These are phyloP conservation scores for Acanthopagrus latus DNA, from an alignment of 2,797 vertebrate species.

Conservation along the genomic window DNA sequence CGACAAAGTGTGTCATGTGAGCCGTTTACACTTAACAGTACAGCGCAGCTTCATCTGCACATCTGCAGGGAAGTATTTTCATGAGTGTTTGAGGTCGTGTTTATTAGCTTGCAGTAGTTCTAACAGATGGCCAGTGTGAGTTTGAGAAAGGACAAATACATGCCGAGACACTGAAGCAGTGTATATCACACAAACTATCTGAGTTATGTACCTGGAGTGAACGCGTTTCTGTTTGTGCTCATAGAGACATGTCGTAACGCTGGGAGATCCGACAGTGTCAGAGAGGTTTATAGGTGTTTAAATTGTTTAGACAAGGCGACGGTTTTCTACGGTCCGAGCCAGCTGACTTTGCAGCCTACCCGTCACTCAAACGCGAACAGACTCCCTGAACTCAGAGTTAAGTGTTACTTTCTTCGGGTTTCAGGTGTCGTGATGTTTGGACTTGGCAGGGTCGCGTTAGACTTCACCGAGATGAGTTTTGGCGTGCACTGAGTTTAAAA, in stretches of 20 bases:
- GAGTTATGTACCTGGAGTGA: background rate
- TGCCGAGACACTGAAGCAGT: background rate
- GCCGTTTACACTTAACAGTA: background rate
- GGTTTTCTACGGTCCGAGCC: background rate
- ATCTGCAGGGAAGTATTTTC: slow-evolving; percentile 16
- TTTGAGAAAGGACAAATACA: slow-evolving; percentile 16
- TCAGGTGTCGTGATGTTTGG: slow-evolving; percentile 13
- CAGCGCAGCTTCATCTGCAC: slow-evolving; percentile 16
- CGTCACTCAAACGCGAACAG: background rate
- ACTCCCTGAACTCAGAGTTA: background rate
- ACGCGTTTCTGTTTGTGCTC: background rate
- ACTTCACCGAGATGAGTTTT: background rate
- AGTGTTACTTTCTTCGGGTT: background rate
- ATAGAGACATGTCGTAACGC: background rate
- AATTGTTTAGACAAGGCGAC: slow-evolving; percentile 22
- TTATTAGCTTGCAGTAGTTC: slow-evolving; percentile 25
- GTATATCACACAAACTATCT: background rate
- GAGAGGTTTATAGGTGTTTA: slow-evolving; percentile 2
- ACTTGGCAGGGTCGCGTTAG: background rate
- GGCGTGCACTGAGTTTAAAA: background rate
- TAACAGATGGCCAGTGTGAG: slow-evolving; percentile 18
- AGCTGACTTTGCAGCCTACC: background rate
- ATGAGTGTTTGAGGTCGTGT: slow-evolving; percentile 4
- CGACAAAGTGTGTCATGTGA: background rate
- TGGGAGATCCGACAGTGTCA: background rate